These are phyloP conservation scores for Apodemia mormo DNA, from an alignment of 2,888 invertebrate species.

Conservation along the genomic window DNA sequence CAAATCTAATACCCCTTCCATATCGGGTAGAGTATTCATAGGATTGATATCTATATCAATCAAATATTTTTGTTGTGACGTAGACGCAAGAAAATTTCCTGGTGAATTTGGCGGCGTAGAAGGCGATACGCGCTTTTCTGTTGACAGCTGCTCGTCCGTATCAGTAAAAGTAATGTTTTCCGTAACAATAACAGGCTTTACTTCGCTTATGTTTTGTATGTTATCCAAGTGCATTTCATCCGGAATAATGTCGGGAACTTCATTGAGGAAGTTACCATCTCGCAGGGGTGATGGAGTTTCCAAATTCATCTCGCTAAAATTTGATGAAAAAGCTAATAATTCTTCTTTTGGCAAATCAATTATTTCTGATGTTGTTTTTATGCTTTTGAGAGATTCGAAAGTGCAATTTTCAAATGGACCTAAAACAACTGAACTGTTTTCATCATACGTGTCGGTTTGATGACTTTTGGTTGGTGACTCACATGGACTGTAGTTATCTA, in stretches of 20 bases:
- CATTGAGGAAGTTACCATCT: conserved; percentile 70
- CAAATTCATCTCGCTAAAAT: conserved; percentile 76
- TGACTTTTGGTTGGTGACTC: conserved; percentile 74
- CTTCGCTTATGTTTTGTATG: conserved; percentile 52
- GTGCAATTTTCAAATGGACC: conserved; percentile 82
- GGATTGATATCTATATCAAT: conserved; percentile 61
- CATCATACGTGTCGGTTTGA: conserved; percentile 71
- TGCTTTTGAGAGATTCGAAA: conserved; percentile 73
- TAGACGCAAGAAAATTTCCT: conserved; percentile 62
- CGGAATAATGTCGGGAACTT: conserved; percentile 68
- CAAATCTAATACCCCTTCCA: conserved; percentile 56
- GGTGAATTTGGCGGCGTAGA: conserved; percentile 74
- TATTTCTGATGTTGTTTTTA: conserved; percentile 74
- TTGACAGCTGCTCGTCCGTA: conserved; percentile 57
- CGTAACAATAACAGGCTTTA: conserved; percentile 48
- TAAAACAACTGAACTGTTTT: conserved; percentile 79
- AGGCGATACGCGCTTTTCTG: conserved; percentile 64
- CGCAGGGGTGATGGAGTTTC: conserved; percentile 74
- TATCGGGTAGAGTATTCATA: conserved; percentile 31
- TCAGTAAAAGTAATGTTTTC: conserved; percentile 45
- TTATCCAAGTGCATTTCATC: conserved; percentile 64
- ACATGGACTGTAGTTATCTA: conserved; percentile 64
- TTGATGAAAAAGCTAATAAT: conserved; percentile 77
- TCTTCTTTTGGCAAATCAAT: conserved; percentile 72
- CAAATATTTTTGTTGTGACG: conserved; percentile 64